Evolutionary conservation across 2,113 vertebrate species (phyloP).

Genomic region (Rhinopomastus cyanomelas): DNA sequence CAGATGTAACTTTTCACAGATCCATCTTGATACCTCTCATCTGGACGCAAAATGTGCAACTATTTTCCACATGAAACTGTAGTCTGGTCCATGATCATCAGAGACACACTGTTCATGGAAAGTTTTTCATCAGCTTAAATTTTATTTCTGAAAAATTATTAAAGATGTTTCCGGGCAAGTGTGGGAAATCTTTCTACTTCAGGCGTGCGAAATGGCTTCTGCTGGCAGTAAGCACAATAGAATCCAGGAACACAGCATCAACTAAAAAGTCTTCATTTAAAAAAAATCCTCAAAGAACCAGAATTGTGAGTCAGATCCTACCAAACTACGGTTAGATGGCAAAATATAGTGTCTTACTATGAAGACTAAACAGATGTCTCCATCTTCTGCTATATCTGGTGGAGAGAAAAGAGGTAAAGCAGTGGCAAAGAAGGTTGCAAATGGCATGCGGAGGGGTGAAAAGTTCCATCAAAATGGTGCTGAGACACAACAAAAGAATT

Average conservation of each 20-base stretch:
- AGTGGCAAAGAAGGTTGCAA: background rate
- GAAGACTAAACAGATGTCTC: background rate
- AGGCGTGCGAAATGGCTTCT: background rate
- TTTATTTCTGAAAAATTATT: background rate
- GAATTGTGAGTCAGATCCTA: background rate
- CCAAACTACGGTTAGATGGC: background rate
- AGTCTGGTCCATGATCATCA: background rate
- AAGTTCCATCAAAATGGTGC: background rate
- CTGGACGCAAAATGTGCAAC: background rate
- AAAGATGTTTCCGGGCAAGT: background rate
- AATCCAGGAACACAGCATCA: background rate
- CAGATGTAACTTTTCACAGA: background rate
- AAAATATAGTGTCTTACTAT: background rate
- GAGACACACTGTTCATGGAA: background rate
- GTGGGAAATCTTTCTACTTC: background rate
- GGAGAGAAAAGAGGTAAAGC: background rate
- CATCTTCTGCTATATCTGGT: background rate
- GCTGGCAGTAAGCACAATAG: background rate
- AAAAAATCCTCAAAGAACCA: background rate
- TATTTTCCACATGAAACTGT: background rate
- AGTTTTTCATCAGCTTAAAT: background rate
- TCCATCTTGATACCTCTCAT: background rate
- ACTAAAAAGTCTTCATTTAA: background rate
- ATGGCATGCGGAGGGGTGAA: background rate
- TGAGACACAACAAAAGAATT: background rate